Percentiles rank a stretch among this genome's conserved stretches.
These are phyloP conservation scores for Liasis olivaceus DNA, from an alignment of 2,797 vertebrate species.

Conservation along the genomic window DNA sequence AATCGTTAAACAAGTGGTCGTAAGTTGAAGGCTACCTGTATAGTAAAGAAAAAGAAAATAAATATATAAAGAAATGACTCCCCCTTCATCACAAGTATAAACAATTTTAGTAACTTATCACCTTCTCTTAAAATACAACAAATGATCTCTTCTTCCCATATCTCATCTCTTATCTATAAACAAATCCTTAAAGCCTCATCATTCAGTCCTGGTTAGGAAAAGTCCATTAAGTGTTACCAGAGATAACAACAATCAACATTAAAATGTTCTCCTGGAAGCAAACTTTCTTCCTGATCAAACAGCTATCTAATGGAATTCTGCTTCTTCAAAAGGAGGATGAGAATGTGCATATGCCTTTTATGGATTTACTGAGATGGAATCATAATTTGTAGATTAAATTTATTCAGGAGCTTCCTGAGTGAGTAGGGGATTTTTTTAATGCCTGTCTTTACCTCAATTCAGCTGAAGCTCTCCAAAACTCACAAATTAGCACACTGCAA, in stretches of 20 bases:
- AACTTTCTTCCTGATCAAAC: not conserved
- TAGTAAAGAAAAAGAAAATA: not conserved
- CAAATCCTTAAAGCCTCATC: not conserved
- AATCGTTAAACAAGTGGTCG: no score
- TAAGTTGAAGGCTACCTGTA: not conserved
- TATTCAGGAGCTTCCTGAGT: not conserved
- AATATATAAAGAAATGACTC: not conserved
- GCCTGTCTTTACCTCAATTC: not conserved
- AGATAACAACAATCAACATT: not conserved
- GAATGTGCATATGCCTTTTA: not conserved
- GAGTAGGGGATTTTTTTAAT: not conserved
- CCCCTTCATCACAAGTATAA: not conserved
- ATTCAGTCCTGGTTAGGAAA: not conserved
- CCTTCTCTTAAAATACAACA: not conserved
- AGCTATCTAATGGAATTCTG: not conserved
- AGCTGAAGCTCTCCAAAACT: not conserved
- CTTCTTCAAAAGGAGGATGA: not conserved
- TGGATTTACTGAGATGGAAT: not conserved
- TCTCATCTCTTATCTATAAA: not conserved
- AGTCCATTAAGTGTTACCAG: not conserved
- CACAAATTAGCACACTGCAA: constrained; percentile 32
- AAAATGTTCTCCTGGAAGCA: not conserved
- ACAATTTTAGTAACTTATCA: not conserved
- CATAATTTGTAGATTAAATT: not conserved
- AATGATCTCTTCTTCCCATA: not conserved